These are phyloP conservation scores for Caenorhabditis japonica DNA, from an alignment of 2,888 invertebrate genomes.

Conservation along the genomic window DNA sequence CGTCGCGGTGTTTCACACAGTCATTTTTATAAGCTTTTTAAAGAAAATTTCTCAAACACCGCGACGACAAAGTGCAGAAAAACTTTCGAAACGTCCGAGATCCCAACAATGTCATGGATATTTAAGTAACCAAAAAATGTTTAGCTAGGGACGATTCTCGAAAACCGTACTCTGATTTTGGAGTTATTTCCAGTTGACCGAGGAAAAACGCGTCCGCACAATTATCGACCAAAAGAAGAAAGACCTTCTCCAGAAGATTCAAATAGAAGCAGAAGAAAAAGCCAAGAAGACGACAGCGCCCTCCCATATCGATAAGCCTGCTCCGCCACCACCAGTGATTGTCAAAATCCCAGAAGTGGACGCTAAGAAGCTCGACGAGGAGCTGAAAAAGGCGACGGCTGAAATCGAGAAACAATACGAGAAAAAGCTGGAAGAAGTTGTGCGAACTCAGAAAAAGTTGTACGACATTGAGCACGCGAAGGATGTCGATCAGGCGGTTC, in stretches of 20 bases:
- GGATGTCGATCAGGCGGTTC: constrained; percentile 79
- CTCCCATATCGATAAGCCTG: neutral
- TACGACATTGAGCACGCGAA: constrained; percentile 79
- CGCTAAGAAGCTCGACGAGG: constrained; percentile 44
- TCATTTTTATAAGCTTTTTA: no score
- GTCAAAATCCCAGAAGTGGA: constrained; percentile 8
- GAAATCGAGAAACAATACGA: constrained; percentile 49
- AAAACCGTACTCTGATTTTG: no score
- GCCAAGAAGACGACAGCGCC: neutral
- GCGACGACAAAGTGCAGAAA: no score
- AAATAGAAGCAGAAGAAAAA: constrained; percentile 18
- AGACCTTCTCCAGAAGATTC: constrained; percentile 35
- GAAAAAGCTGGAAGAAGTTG: constrained; percentile 79
- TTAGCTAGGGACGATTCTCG: no score
- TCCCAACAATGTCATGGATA: no score
- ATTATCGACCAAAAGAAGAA: constrained; percentile 33
- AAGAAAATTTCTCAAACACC: no score
- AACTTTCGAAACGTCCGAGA: no score
- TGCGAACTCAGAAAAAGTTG: constrained; percentile 82
- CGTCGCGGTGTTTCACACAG: no score
- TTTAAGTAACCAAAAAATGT: no score
- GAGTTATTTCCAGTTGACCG: constrained; percentile 36
- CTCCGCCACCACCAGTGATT: neutral
- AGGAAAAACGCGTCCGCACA: constrained; percentile 40
- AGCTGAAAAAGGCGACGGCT: constrained; percentile 16